Evolutionary conservation across 2,113 vertebrate genomes (phyloP), one percentile per base, ranked within the genome.

Genomic region (Reinhardtius hippoglossoides): DNA sequence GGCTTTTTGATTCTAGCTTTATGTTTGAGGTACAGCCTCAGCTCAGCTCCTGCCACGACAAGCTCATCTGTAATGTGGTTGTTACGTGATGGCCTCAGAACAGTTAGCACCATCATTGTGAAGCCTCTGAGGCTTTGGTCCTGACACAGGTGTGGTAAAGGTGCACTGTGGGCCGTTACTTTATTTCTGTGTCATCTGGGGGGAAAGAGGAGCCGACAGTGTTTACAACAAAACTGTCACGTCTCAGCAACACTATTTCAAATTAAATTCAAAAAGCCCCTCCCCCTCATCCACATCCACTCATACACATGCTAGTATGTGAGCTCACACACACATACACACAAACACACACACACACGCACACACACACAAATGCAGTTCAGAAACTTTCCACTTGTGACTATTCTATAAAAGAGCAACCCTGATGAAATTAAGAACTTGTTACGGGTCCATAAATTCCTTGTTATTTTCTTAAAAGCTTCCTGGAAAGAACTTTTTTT

Each of bases 1-100:
- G 94, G 94, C 94, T 91, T 94, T 90, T 94, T 87, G 84, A 87
- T 84, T 92, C 80, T 88, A 87, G 86, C 83, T 87, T 84, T 84
- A 69, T 80, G 67, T 88, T 83, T 91, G 88, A 91, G 87, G 88
- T 94, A 82, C 88, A 92, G 89, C 86, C 88, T 79, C 67, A 57
- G 57, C 76, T 16, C 76, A 12, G 9, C 74, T 77, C 76, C 74
- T 84, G 74, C 85, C 78, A 88, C 87, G 77, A 86, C 71, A 71
- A 84, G 82, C 74, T 68, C 75, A 55, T 85, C 72, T 78, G 52
- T 81, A 24, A 72, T 75, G 69, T 71, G 78, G 87, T 86, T 71
- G 74, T 82, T 58, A 60, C 59, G 46, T 75, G 80, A 82, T 74
- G 80, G 78, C 80, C 71, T 84, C 70, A 54, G 55, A 62, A 84